Evolutionary conservation across 64 coral and sea anemone species (phyloP).

Genomic region (Trachythela sp.): DNA sequence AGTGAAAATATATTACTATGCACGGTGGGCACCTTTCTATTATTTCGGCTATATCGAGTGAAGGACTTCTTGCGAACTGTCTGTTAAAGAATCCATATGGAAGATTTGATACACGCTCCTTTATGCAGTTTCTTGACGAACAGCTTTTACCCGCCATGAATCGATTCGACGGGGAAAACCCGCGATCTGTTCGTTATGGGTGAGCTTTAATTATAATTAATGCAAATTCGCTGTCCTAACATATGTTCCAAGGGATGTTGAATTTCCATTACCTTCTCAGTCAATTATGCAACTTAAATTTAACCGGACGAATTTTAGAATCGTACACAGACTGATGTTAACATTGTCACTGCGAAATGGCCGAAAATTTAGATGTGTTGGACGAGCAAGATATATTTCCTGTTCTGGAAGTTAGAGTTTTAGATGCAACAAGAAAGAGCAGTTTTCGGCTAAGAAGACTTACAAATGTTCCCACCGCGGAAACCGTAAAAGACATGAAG

Average conservation of each 20-base stretch:
- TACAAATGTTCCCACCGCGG: neutral
- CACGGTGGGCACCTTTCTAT: too few relatives aligned
- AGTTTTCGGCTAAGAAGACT: neutral
- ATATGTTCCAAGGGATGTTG: too few relatives aligned
- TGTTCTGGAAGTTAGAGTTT: neutral
- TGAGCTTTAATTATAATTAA: neutral
- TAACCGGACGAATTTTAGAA: too few relatives aligned
- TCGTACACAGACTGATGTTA: too few relatives aligned
- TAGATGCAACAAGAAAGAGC: neutral
- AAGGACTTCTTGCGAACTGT: neutral
- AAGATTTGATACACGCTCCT: neutral
- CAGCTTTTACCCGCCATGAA: neutral
- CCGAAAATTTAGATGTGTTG: neutral
- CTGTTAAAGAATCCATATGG: neutral
- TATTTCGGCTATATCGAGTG: neutral
- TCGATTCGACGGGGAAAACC: neutral
- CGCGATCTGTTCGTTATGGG: slow-evolving; percentile 8
- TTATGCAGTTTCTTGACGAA: neutral
- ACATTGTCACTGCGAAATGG: neutral
- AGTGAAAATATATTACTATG: too few relatives aligned
- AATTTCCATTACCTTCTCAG: too few relatives aligned
- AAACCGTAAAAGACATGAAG: neutral
- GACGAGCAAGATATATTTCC: neutral
- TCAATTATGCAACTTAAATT: too few relatives aligned
- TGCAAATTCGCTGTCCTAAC: neutral